Conservation (phyloP, 2,113 vertebrate genomes). For the Gymnorhina tibicen region DNA sequence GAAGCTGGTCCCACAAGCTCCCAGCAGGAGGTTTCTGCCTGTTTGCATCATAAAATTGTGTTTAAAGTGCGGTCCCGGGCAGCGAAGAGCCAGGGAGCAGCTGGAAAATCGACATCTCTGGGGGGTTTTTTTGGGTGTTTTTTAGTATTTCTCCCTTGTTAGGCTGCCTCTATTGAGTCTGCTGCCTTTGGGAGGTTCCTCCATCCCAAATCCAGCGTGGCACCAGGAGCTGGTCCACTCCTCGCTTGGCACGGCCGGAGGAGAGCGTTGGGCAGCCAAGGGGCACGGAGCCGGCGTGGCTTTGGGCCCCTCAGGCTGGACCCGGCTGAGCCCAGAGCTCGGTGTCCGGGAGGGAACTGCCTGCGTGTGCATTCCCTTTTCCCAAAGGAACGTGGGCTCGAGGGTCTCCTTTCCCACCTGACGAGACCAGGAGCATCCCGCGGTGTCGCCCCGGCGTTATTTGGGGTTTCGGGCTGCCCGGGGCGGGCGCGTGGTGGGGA, state of each 20-base stretch:
- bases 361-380: not conserved
- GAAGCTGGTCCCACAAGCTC: not conserved
- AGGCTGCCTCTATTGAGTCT: rapidly evolving
- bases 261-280: not conserved
- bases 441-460: too few species aligned
- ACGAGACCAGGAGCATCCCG: too few species aligned
- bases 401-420: too few species aligned
- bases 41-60: not conserved
- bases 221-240: not conserved
- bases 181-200: not conserved
- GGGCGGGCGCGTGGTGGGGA: too few species aligned
- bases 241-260: not conserved
- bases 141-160: not conserved
- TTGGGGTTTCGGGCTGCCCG: too few species aligned
- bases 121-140: not conserved
- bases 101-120: not conserved
- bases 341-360: rapidly evolving
- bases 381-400: rapidly evolving
- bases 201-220: not conserved
- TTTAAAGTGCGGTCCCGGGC: conserved; percentile 17
- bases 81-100: conserved; percentile 1
- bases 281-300: rapidly evolving
- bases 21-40: not conserved
- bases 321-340: not conserved
- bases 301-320: not conserved